A percentile compares a stretch with the other conserved stretches of the same genome.
These are phyloP conservation scores for Cariama cristata DNA, from an alignment of 2,113 vertebrate genomes.

Conservation along the genomic window DNA sequence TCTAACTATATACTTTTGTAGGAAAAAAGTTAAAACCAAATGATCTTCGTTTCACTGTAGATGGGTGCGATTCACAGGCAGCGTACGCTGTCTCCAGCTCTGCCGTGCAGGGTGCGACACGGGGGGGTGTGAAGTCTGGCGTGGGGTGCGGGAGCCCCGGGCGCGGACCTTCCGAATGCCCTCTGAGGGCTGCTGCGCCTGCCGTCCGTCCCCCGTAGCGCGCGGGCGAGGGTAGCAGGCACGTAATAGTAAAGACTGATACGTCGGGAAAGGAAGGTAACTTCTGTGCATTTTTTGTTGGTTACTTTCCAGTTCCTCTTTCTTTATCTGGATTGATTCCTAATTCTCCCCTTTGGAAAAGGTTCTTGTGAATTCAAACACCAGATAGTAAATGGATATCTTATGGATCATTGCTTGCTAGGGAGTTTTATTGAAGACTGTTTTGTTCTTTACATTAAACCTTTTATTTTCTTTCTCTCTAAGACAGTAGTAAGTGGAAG, in stretches of 20 bases:
- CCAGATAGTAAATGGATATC: background rate
- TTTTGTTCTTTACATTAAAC: background rate
- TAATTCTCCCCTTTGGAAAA: background rate
- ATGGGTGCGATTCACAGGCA: accelerated
- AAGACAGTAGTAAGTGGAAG: background rate
- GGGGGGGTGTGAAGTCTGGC: too few relatives aligned
- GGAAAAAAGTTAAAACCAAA: background rate
- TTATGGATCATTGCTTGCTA: background rate
- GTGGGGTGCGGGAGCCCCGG: too few relatives aligned
- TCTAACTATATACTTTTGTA: background rate
- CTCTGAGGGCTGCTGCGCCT: too few relatives aligned
- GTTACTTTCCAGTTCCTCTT: background rate
- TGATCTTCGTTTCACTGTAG: too few relatives aligned
- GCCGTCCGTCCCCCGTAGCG: too few relatives aligned
- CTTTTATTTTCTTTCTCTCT: background rate
- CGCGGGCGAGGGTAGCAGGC: too few relatives aligned
- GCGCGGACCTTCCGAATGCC: too few relatives aligned
- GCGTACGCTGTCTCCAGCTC: background rate
- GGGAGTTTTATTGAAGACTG: background rate
- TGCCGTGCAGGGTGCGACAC: too few relatives aligned
- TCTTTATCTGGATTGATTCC: background rate
- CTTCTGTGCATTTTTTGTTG: background rate
- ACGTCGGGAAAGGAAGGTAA: background rate
- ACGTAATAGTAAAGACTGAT: accelerated
- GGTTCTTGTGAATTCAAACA: background rate